Percentiles rank a stretch among this genome's conserved stretches.
These are phyloP conservation scores for Synodontis membranacea DNA, from an alignment of 2,113 vertebrate genomes.

Conservation along the genomic window DNA sequence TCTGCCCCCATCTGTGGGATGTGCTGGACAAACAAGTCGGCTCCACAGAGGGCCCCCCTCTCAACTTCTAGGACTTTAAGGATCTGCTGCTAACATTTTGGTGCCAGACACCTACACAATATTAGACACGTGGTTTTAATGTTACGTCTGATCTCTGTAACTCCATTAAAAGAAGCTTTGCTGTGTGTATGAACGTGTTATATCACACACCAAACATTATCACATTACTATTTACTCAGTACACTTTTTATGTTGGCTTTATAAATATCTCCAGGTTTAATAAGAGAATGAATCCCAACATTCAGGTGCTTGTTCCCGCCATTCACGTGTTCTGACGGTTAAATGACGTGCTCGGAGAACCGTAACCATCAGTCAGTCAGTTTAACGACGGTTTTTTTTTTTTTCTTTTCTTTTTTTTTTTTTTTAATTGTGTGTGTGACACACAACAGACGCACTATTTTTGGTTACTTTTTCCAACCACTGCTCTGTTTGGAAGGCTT, in stretches of 20 bases:
- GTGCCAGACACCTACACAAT: too few relatives aligned
- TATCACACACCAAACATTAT: background rate
- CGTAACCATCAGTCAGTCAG: background rate
- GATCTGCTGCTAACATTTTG: too few relatives aligned
- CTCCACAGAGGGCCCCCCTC: too few relatives aligned
- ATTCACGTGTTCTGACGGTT: background rate
- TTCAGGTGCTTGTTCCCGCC: background rate
- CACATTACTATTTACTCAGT: background rate
- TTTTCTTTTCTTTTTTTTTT: too few relatives aligned
- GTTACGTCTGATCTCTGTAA: too few relatives aligned
- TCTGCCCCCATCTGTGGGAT: too few relatives aligned
- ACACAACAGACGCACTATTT: background rate
- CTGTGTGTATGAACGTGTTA: background rate
- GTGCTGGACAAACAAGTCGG: too few relatives aligned
- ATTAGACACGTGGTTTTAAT: too few relatives aligned
- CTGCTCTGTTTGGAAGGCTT: background rate
- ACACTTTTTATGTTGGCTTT: too few relatives aligned
- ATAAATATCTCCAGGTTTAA: background rate
- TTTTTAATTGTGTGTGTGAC: too few relatives aligned
- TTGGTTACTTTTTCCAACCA: background rate
- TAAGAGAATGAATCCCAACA: background rate
- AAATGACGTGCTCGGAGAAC: background rate
- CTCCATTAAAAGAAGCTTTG: background rate
- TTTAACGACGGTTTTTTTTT: too few relatives aligned
- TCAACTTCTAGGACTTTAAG: too few relatives aligned